Evolutionary conservation across 2,797 vertebrate species (phyloP), one percentile per base, ranked within the genome.

Genomic region (Bucorvus abyssinicus): DNA sequence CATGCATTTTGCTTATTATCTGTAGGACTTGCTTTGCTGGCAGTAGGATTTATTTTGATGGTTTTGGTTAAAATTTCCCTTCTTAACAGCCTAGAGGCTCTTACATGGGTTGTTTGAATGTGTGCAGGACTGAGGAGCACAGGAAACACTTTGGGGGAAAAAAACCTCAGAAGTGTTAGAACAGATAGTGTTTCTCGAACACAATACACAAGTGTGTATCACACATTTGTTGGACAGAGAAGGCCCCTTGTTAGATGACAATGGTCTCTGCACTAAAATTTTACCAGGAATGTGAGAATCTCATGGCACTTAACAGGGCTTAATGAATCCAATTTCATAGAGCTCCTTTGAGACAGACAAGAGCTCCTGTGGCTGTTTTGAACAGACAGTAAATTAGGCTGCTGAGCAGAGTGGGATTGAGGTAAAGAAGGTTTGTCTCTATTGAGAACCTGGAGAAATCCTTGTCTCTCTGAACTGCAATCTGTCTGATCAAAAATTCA

Each of bases 311-410:
- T 93, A 91, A 79, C 55, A 59, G 0, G 1, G 59, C 19, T 93
- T 95, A 96, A 96, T 94, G 67, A 95, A 82, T 91, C 81, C 84
- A 70, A 88, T 93, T 93, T 84, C 70, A 60, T 36, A 90, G 59
- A 67, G 14, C 67, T 94, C 91, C 94, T 94, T 4, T 90, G 93
- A 82, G 87, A 96, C 85, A 88, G 47, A 34, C 42, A 69, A 75
- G 63, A 91, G 38, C n/a, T 90, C 61, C 85, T 27, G 59, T 40
- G 60, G 32, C 29, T 73, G 45, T 60, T 94, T 67, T 52, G 63
- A 95, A 49, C 55, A 91, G 76, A 73, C 57, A 86, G 63, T 55
- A 88, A 90, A 91, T 79, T 52, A 88, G 40, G 26, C 77, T 76
- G 34, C 7, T 30, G 73, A 90, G 40, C 42, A 93, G 74, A 76